Evolutionary conservation across 2,113 vertebrate species (phyloP), one percentile per base, ranked within the genome.

Genomic region (Sigmodon hispidus): DNA sequence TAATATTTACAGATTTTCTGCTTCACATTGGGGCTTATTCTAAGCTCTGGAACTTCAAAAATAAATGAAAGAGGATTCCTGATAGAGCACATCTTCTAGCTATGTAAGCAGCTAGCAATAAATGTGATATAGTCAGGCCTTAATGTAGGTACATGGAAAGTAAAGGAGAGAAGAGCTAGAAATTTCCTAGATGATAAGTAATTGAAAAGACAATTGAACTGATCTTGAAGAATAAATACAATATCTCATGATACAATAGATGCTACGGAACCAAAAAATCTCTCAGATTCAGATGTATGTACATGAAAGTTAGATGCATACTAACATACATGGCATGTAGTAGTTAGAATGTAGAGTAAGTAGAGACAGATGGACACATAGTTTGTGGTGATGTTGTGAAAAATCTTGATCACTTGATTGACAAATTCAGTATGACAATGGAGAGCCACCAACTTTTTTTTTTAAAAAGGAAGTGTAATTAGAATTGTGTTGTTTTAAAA

Each of bases 351-450:
- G 81, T 34, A 91, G 10, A 48, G 86, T 92, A 10, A 3, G 15
- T 76, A 17, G 15, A 92, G 43, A 80, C 80, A 36, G 22, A 48
- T 87, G 26, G 95, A 92, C 48, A 75, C 9, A 7, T 52, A 83
- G 3, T 34, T 79, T 92, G 10, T 90, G 31, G 55, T 50, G 34
- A 84, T 84, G 17, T 43, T 83, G 24, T 61, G 24, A 43, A 83
- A 61, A 61, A 83, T 12, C 13, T 26, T 80, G 43, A 50, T 10
- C 9, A 81, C 21, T 21, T 86, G 48, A 48, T 8, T 90, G 76
- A 93, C 57, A 87, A 81, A 69, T 79, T 95, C 40, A 75, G 26
- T 94, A 75, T 57, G 17, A 40, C 1, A 96, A 40, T 87, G 17
- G 63, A 52, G 4, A 96, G 16, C 11, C 40, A 79, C 5, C 31